Conservation (phyloP, 2,888 invertebrate genomes). For the Tachina grossa region DNA sequence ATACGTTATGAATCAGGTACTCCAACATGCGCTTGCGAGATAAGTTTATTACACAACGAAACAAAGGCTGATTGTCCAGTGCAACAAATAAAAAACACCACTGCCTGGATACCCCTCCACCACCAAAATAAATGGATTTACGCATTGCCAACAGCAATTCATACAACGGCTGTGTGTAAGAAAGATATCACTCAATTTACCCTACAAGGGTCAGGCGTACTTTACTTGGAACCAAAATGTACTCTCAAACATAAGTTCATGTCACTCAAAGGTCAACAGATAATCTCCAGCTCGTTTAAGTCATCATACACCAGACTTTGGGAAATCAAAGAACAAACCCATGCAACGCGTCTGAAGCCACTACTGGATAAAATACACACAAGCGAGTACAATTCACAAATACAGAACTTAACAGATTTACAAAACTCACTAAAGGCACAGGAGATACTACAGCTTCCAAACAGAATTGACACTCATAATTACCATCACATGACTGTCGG, state of each 20-base stretch:
- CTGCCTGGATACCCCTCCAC: slow-evolving; percentile 8
- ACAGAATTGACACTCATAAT: background rate
- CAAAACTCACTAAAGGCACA: background rate
- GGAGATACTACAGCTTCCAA: background rate
- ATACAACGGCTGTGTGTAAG: background rate
- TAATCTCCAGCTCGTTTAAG: slow-evolving; percentile 8
- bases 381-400: background rate
- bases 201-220: background rate
- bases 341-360: background rate
- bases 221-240: slow-evolving; percentile 6
- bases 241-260: slow-evolving; percentile 2
- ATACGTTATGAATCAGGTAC: background rate
- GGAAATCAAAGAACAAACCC: slow-evolving; percentile 1
- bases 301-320: slow-evolving; percentile 1
- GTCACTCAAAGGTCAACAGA: slow-evolving; percentile 6
- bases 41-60: background rate
- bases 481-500: slow-evolving; percentile 1
- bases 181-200: background rate
- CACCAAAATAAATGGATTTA: slow-evolving; percentile 13
- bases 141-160: background rate
- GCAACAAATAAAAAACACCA: background rate
- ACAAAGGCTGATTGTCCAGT: slow-evolving; percentile 17
- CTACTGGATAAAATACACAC: slow-evolving; percentile 4
- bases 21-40: slow-evolving; percentile 6
- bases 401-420: slow-evolving; percentile 13